Evolutionary conservation across 1,140 invertebrate species (phyloP).

Genomic region (Listronotus oregonensis): DNA sequence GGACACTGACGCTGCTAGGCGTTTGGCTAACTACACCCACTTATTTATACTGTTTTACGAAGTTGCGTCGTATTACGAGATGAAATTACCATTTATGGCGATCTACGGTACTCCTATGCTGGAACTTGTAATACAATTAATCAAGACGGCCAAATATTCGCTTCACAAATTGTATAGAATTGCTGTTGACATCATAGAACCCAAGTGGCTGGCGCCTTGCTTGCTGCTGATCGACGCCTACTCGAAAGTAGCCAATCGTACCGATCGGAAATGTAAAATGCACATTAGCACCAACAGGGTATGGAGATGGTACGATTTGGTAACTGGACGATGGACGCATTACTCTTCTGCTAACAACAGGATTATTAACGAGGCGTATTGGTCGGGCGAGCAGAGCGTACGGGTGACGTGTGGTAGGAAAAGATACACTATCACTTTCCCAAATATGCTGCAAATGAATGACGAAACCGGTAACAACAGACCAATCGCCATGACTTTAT

Average conservation of each 20-base stretch:
- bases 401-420: constrained; percentile 76
- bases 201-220: constrained; percentile 81
- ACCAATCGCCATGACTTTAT: constrained; percentile 78
- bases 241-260: constrained; percentile 77
- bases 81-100: constrained; percentile 69
- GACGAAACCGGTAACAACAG: constrained; percentile 83
- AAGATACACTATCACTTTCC: constrained; percentile 80
- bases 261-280: constrained; percentile 73
- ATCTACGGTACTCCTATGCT: constrained; percentile 62
- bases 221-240: constrained; percentile 80
- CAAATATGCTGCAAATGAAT: constrained; percentile 81
- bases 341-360: constrained; percentile 79
- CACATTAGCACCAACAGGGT: constrained; percentile 68
- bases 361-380: constrained; percentile 83
- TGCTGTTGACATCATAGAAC: constrained; percentile 57
- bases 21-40: constrained; percentile 59
- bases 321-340: constrained; percentile 79
- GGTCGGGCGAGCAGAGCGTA: constrained; percentile 73
- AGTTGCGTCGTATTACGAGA: constrained; percentile 69
- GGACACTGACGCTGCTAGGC: constrained; percentile 35
- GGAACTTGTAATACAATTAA: constrained; percentile 62
- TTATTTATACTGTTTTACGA: constrained; percentile 81
- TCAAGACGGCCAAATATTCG: constrained; percentile 57
- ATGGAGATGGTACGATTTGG: constrained; percentile 90
- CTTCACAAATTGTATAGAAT: constrained; percentile 47